Conservation (phyloP, 2,113 vertebrate genomes). For the Tichodroma muraria region DNA sequence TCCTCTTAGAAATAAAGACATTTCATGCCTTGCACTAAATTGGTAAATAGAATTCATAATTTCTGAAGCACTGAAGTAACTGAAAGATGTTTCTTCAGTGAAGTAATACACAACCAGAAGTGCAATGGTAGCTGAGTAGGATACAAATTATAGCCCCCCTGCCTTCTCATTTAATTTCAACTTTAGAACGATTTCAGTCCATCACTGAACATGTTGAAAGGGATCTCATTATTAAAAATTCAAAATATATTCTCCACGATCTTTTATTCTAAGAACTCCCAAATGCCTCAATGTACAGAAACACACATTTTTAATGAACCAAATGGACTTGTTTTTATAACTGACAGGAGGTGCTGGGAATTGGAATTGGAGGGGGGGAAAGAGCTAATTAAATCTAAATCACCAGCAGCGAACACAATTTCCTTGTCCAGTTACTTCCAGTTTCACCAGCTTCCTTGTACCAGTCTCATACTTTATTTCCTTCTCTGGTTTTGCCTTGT, state of each 20-base stretch:
- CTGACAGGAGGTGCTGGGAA: constrained; percentile 50
- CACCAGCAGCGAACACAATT: constrained; percentile 44
- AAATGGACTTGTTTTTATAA: constrained; percentile 62
- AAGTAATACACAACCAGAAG: neutral
- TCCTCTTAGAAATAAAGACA: neutral
- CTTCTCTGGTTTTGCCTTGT: neutral
- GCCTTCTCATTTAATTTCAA: constrained; percentile 23
- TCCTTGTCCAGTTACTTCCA: constrained; percentile 40
- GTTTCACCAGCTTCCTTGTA: constrained; percentile 30
- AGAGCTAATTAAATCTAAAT: constrained; percentile 57
- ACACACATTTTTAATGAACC: constrained; percentile 67
- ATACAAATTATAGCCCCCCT: neutral
- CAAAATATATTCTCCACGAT: constrained; percentile 48
- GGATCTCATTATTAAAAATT: constrained; percentile 53
- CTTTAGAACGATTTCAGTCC: constrained; percentile 20
- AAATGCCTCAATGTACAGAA: constrained; percentile 56
- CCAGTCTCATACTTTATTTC: constrained; percentile 3
- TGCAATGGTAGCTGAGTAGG: neutral
- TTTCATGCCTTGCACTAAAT: neutral
- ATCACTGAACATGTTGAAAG: constrained; percentile 32
- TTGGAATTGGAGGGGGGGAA: constrained; percentile 3
- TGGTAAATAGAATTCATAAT: neutral
- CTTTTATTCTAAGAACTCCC: constrained; percentile 53
- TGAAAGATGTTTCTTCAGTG: neutral
- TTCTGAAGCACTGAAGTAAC: neutral